phyloP scores from a whole-genome alignment of 2,888 invertebrate genomes.

The Bellardia pandia region DNA sequence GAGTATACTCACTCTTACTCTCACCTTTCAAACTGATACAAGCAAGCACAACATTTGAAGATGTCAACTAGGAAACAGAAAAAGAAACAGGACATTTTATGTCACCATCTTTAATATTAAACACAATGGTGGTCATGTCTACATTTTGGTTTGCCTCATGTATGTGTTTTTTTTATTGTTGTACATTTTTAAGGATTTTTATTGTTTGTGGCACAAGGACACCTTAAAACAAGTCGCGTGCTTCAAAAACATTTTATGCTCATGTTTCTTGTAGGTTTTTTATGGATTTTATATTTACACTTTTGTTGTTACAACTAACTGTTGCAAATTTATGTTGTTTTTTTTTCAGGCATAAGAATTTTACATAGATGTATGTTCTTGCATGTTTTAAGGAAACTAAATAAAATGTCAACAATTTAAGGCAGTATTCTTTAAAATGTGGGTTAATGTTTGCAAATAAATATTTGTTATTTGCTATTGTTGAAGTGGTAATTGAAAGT shows the following conservation, averaged over 20 bases:
- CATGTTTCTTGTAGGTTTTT: constrained; percentile 36
- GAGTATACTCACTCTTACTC: background rate
- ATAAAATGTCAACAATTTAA: background rate
- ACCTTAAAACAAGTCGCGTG: constrained; percentile 52
- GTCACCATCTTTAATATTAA: constrained; percentile 30
- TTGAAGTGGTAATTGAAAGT: background rate
- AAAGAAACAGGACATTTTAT: constrained; percentile 56
- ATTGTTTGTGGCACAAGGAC: constrained; percentile 64
- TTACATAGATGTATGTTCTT: constrained; percentile 6
- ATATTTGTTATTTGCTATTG: background rate
- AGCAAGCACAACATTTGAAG: constrained; percentile 29
- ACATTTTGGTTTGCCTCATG: constrained; percentile 23
- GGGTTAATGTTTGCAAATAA: constrained; percentile 8
- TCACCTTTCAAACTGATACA: background rate
- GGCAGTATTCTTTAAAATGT: background rate
- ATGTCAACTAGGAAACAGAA: constrained; percentile 29
- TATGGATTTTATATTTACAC: background rate
- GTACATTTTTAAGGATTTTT: constrained; percentile 53
- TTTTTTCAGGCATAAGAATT: constrained; percentile 29
- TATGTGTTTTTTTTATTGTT: constrained; percentile 16
- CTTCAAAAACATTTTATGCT: constrained; percentile 59
- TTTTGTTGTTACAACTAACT: constrained; percentile 33
- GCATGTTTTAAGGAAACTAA: too few species aligned
- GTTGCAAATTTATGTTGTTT: constrained; percentile 41
- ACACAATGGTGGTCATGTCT: constrained; percentile 50